These are phyloP conservation scores for Turritopsis rubra DNA, from an alignment of 30 jellyfish, hydroid and myxozoan genomes.

Conservation along the genomic window DNA sequence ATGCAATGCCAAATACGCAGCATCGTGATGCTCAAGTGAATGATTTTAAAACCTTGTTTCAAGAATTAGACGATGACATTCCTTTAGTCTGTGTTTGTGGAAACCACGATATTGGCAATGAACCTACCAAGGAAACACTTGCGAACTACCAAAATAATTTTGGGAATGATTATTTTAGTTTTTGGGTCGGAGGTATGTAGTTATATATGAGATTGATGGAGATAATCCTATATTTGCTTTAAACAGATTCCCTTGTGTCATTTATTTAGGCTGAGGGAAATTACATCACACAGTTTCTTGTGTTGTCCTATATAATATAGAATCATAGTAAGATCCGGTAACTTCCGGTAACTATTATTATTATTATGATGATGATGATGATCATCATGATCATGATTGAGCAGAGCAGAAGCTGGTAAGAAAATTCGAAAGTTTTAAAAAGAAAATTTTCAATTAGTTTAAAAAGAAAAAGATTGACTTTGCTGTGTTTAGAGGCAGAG, in stretches of 20 bases:
- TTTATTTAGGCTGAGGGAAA: too few relatives aligned
- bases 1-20: slow-evolving; percentile 74
- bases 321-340: too few relatives aligned
- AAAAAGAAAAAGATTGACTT: too few relatives aligned
- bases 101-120: slow-evolving; percentile 87
- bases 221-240: background rate
- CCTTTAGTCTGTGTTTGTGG: slow-evolving; percentile 86
- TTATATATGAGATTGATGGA: background rate
- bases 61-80: slow-evolving; percentile 44
- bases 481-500: too few relatives aligned
- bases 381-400: too few relatives aligned
- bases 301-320: too few relatives aligned
- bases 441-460: too few relatives aligned
- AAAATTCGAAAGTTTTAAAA: too few relatives aligned
- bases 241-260: background rate
- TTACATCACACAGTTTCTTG: too few relatives aligned
- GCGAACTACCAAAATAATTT: slow-evolving; percentile 40
- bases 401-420: too few relatives aligned
- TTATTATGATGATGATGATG: too few relatives aligned
- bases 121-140: slow-evolving; percentile 59
- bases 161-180: slow-evolving; percentile 81
- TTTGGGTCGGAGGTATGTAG: slow-evolving; percentile 67
- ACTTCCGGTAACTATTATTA: too few relatives aligned
- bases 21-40: slow-evolving; percentile 51
- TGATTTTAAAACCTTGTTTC: slow-evolving; percentile 42